Conservation (phyloP, 64 coral and sea anemone species). For the Dendronephthya gigantea region DNA sequence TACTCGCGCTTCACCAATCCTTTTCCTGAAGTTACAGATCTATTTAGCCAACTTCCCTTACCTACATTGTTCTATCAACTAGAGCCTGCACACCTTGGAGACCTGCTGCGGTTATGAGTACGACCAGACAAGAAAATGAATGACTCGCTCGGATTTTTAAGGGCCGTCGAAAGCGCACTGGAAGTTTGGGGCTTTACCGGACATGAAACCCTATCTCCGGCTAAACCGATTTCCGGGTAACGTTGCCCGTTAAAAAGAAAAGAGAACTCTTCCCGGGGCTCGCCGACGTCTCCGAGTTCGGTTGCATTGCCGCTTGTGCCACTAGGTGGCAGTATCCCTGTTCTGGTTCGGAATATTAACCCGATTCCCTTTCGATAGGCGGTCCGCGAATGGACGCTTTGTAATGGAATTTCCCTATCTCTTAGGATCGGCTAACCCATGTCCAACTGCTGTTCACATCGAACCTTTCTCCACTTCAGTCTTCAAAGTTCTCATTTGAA, state of each 20-base stretch:
- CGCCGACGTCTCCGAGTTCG: too few species aligned
- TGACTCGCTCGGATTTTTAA: background rate
- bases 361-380: background rate
- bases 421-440: constrained; percentile 10
- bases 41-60: background rate
- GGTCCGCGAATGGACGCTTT: background rate
- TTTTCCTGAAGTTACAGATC: constrained; percentile 10
- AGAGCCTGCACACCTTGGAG: too few species aligned
- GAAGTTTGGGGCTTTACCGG: background rate
- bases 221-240: too few species aligned
- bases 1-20: background rate
- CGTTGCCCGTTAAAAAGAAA: too few species aligned
- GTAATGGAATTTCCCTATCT: constrained; percentile 15
- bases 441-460: background rate
- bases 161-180: background rate
- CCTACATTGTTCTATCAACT: too few species aligned
- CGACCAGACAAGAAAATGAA: too few species aligned
- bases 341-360: constrained; percentile 13
- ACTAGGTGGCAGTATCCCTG: constrained; percentile 12
- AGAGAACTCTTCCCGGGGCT: too few species aligned
- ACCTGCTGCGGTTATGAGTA: too few species aligned
- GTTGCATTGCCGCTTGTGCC: too few species aligned
- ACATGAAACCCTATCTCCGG: too few species aligned
- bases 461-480: too few species aligned
- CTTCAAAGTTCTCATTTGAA: too few species aligned